phyloP scores from a whole-genome alignment of 2,888 invertebrate genomes.

The Eilema depressum region DNA sequence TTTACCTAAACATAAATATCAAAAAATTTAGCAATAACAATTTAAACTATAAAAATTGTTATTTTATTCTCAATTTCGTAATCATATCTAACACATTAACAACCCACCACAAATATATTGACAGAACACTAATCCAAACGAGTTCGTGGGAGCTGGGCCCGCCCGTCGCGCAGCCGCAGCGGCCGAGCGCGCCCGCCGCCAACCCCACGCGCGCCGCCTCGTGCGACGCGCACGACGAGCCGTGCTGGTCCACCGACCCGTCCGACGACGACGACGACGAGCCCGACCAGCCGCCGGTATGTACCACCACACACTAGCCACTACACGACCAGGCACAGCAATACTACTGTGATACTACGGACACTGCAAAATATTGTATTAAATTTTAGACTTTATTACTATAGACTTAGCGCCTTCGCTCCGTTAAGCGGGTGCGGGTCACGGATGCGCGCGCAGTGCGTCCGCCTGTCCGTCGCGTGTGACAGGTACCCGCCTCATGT shows the following conservation, averaged over 20 bases:
- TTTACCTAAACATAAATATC: too few relatives aligned
- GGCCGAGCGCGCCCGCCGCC: conserved; percentile 56
- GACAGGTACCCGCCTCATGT: too few relatives aligned
- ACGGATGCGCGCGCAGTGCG: too few relatives aligned
- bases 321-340: too few relatives aligned
- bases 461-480: too few relatives aligned
- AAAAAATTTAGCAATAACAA: too few relatives aligned
- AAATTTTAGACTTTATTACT: too few relatives aligned
- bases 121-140: conserved; percentile 91
- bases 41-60: too few relatives aligned
- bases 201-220: conserved; percentile 70
- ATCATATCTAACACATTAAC: background rate
- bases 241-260: conserved; percentile 96
- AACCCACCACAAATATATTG: conserved; percentile 16
- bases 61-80: background rate
- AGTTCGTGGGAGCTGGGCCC: conserved; percentile 90
- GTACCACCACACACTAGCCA: conserved; percentile 42
- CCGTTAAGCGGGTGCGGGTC: too few relatives aligned
- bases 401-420: too few relatives aligned
- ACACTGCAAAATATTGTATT: too few relatives aligned
- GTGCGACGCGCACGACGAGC: conserved; percentile 89
- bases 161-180: conserved; percentile 63
- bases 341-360: too few relatives aligned
- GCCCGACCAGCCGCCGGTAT: conserved; percentile 87
- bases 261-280: conserved; percentile 97